Percentiles rank a stretch among this genome's conserved stretches.
These are phyloP conservation scores for Drosophila formosana DNA, from an alignment of 2,888 invertebrate genomes.

Conservation along the genomic window DNA sequence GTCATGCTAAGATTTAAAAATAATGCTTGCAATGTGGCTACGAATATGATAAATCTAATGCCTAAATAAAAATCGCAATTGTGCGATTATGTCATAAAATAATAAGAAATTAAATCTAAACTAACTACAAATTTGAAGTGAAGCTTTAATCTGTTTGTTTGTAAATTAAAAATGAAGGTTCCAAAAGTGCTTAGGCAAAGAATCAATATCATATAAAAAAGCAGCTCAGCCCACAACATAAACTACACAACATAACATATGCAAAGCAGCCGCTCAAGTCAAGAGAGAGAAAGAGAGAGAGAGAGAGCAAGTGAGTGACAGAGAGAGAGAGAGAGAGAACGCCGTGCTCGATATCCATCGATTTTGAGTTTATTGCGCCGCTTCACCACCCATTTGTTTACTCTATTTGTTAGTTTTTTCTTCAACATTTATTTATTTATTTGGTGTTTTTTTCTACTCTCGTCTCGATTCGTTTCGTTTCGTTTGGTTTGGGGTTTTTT, in stretches of 20 bases:
- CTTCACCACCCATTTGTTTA: conserved; percentile 54
- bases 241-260: background rate
- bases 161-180: too few species aligned
- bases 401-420: conserved; percentile 29
- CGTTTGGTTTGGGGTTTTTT: conserved; percentile 1
- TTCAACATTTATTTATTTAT: conserved; percentile 23
- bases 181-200: background rate
- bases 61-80: too few species aligned
- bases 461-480: background rate
- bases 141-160: too few species aligned
- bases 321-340: background rate
- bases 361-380: conserved; percentile 18
- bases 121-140: too few species aligned
- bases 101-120: too few species aligned
- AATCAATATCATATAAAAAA: conserved; percentile 5
- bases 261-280: background rate
- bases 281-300: background rate
- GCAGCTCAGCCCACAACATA: background rate
- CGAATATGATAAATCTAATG: too few species aligned
- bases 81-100: too few species aligned
- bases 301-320: background rate
- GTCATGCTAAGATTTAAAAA: too few species aligned
- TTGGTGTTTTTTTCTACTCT: background rate
- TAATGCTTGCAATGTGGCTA: too few species aligned
- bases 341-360: conserved; percentile 10